Evolutionary conservation across 2,113 vertebrate species (phyloP).

Genomic region (Scophthalmus maximus): DNA sequence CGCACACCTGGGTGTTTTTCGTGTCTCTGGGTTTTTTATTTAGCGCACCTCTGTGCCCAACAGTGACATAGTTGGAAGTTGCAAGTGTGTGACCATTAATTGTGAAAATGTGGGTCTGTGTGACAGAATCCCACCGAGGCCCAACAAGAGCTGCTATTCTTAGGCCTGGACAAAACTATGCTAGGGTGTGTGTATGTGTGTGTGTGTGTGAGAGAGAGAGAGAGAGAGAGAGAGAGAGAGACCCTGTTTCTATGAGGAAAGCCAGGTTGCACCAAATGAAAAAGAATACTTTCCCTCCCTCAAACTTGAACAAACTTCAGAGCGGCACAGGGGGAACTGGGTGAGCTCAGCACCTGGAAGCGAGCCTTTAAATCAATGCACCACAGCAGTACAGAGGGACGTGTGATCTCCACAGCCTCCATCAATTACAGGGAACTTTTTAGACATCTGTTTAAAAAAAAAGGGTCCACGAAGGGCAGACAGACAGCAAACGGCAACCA

Average conservation of each 20-base stretch:
- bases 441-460: constrained; percentile 55
- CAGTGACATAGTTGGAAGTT: constrained; percentile 31
- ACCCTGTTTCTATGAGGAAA: constrained; percentile 1
- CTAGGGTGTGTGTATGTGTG: neutral
- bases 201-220: neutral
- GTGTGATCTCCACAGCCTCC: constrained; percentile 33
- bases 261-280: neutral
- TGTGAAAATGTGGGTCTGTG: constrained; percentile 55
- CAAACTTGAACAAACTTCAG: constrained; percentile 27
- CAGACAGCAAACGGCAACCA: constrained; percentile 31
- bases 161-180: constrained; percentile 58
- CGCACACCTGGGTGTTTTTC: constrained; percentile 14
- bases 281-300: constrained; percentile 27
- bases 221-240: neutral
- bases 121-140: constrained; percentile 62
- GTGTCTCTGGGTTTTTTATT: constrained; percentile 31
- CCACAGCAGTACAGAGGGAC: constrained; percentile 54
- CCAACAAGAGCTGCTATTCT: constrained; percentile 62
- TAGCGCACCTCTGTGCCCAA: constrained; percentile 11
- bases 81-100: constrained; percentile 34
- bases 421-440: constrained; percentile 67
- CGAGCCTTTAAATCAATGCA: constrained; percentile 60
- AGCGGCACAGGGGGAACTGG: neutral
- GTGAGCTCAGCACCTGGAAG: constrained; percentile 43
- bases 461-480: constrained; percentile 44